phyloP scores from a whole-genome alignment of 2,888 invertebrate species.

The Conistra vaccinii region DNA sequence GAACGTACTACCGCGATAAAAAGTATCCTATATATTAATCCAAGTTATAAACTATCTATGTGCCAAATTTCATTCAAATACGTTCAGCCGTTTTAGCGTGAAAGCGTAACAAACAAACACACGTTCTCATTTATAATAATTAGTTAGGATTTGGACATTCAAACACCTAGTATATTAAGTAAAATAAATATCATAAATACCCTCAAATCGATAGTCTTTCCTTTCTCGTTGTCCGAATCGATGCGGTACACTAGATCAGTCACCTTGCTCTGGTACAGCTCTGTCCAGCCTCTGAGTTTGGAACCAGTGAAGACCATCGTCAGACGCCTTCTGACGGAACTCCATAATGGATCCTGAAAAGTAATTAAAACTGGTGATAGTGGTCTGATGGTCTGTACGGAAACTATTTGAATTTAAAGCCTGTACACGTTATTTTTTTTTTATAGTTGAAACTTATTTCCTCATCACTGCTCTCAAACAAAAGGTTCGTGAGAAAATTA shows the following conservation, averaged over 20 bases:
- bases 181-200: constrained; percentile 54
- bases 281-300: constrained; percentile 71
- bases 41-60: no score
- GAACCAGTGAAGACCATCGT: constrained; percentile 74
- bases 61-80: no score
- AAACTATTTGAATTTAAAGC: neutral
- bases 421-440: neutral
- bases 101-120: no score
- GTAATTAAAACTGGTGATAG: neutral
- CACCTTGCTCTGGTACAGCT: constrained; percentile 65
- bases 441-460: neutral
- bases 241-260: constrained; percentile 71
- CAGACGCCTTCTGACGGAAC: constrained; percentile 69
- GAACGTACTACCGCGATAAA: no score
- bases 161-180: neutral
- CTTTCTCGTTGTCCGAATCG: constrained; percentile 56
- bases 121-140: no score
- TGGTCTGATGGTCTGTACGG: neutral
- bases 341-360: constrained; percentile 76
- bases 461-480: neutral
- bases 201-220: constrained; percentile 63
- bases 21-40: no score
- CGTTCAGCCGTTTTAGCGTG: no score
- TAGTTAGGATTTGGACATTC: no score
- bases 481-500: neutral